Evolutionary conservation across 2,797 vertebrate genomes (phyloP), one percentile per base, ranked within the genome.

Genomic region (Rhodeus uyekii): DNA sequence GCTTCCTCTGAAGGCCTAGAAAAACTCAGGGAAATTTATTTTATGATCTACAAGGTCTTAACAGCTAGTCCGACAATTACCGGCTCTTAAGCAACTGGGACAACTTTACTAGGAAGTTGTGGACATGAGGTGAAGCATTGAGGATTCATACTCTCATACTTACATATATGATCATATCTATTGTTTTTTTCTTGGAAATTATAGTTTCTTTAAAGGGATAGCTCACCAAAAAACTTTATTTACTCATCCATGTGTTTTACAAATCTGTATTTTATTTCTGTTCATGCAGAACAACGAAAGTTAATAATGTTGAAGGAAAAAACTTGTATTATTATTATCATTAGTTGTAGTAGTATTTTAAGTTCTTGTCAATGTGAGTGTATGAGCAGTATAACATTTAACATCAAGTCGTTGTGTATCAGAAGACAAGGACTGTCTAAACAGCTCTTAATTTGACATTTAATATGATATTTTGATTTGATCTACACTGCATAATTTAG

Each of bases 41-140:
- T 86, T 83, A 90, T 48, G 90, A 92, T 77, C 88, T 87, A 89
- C 90, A 91, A 83, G 87, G 90, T 90, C 92, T 92, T 91, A 92
- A 61, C 8, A 44, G 78, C 76, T 85, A 74, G 82, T 78, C 13
- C 8, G 44, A 74, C 63, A 80, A 84, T 81, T 82, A 82, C 44
- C 24, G 46, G 53, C 42, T 64, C 48, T 76, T 77, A 73, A 12
- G 32, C 44, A 36, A n/a, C 46, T 8, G 55, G 44, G 29, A 85
- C 68, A 81, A 64, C 32, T 77, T 67, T 60, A 27, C 5, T 29
- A 69, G 61, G 42, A 74, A 50, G 61, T 12, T 38, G 44, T 29
- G 39, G 78, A 8, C 60, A 83, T 27, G 19, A 48, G 14, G 36
- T 10, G 38, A 14, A 38, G 18, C 67, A 58, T 18, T 14, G 39